A percentile compares a stretch with the other conserved stretches of the same genome.
Conservation (phyloP, 2,113 vertebrate species). For the Capreolus pygargus region DNA sequence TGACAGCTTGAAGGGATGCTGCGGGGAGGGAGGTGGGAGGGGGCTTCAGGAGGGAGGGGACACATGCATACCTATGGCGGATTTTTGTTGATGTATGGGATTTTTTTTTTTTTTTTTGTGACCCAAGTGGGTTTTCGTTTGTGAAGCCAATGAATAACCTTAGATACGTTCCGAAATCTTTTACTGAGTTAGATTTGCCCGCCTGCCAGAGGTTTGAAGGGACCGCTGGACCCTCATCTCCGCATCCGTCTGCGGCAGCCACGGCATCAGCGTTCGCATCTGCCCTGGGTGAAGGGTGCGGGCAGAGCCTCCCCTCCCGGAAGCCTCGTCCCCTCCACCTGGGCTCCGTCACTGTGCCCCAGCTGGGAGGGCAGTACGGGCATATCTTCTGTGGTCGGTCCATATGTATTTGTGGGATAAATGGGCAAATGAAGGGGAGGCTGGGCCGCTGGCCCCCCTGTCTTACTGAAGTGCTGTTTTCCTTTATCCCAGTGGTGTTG, state of each 20-base stretch:
- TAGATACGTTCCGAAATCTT: not conserved
- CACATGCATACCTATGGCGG: not conserved
- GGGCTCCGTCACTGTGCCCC: not conserved
- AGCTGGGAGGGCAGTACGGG: not conserved
- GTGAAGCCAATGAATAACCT: not conserved
- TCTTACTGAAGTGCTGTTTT: not conserved
- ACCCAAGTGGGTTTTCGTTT: not conserved
- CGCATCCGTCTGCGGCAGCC: not conserved
- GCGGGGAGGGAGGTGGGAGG: not conserved
- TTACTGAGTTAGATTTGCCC: not conserved
- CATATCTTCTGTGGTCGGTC: accelerated
- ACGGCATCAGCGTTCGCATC: not conserved
- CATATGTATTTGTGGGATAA: not conserved
- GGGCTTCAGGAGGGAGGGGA: not conserved
- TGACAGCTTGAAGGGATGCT: not conserved
- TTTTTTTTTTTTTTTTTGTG: not conserved
- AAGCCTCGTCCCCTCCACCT: accelerated
- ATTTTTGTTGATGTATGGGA: not conserved
- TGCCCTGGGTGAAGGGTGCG: not conserved
- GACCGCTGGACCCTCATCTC: not conserved
- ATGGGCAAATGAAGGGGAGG: not conserved
- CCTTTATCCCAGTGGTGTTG: not conserved
- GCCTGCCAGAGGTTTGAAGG: not conserved
- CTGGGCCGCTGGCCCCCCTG: not conserved
- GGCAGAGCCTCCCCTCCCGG: not conserved